Conservation (phyloP, 1,140 invertebrate species). For the Calephelis virginiensis region DNA sequence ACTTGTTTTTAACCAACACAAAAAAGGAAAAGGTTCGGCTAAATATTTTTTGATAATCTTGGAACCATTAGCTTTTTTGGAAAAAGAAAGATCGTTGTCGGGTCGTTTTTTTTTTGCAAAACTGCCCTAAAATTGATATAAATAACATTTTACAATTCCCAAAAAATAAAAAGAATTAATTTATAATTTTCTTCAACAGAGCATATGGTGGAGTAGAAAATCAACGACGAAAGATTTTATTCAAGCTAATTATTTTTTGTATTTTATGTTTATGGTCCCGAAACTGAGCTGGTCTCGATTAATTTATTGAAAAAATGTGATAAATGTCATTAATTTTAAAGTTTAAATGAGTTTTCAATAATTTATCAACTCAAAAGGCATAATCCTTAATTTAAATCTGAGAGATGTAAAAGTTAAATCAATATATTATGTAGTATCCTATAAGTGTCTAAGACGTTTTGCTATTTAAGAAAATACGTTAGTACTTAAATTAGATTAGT, state of each 20-base stretch:
- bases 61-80: too few relatives aligned
- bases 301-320: slow-evolving; percentile 19
- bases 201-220: slow-evolving; percentile 60
- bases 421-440: slow-evolving; percentile 4
- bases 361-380: slow-evolving; percentile 3
- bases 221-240: slow-evolving; percentile 30
- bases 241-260: slow-evolving; percentile 24
- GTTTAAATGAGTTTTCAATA: background rate
- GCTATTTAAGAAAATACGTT: slow-evolving; percentile 10
- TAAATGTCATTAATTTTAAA: slow-evolving; percentile 8
- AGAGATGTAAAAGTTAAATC: slow-evolving; percentile 8
- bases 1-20: too few relatives aligned
- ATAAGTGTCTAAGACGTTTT: slow-evolving; percentile 25
- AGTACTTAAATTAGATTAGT: slow-evolving; percentile 38
- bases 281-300: slow-evolving; percentile 54
- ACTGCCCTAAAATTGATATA: too few relatives aligned
- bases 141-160: too few relatives aligned
- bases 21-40: too few relatives aligned
- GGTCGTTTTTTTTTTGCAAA: too few relatives aligned
- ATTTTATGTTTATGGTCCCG: slow-evolving; percentile 32
- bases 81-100: too few relatives aligned
- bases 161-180: background rate
- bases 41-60: too few relatives aligned
- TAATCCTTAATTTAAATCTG: slow-evolving; percentile 12
- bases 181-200: slow-evolving; percentile 47